Conservation (phyloP, 1,140 invertebrate species). For the Diabrotica undecimpunctata region DNA sequence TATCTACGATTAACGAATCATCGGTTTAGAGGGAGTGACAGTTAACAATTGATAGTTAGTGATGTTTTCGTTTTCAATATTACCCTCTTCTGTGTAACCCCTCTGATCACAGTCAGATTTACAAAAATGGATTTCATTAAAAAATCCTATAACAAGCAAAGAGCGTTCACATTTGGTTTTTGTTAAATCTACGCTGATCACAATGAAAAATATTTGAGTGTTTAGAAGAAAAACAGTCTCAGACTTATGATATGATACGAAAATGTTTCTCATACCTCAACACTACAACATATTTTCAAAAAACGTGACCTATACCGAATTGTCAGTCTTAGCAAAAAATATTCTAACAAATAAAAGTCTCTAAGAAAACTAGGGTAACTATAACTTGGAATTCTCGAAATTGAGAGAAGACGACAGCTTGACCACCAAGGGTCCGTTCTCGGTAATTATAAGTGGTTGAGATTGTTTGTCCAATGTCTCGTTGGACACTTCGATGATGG, state of each 20-base stretch:
- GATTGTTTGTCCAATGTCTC: constrained; percentile 40
- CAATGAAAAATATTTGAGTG: not conserved
- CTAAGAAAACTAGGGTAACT: not conserved
- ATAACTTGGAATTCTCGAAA: constrained; percentile 8
- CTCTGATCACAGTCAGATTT: not conserved
- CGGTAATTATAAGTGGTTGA: constrained; percentile 12
- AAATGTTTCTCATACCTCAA: not conserved
- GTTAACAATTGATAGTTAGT: no score
- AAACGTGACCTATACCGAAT: not conserved
- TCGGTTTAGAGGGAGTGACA: no score
- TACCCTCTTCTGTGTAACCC: no score
- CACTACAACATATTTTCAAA: not conserved
- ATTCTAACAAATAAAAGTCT: not conserved
- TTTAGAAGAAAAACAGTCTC: not conserved
- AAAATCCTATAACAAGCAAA: not conserved
- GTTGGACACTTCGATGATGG: constrained; percentile 45
- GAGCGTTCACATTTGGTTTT: not conserved
- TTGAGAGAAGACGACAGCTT: constrained; percentile 4
- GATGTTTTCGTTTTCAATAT: no score
- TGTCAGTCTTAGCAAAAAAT: not conserved
- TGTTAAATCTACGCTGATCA: not conserved
- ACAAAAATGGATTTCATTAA: not conserved
- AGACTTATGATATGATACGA: not conserved
- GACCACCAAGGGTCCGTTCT: not conserved
- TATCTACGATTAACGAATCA: no score